Percentiles rank a stretch among this genome's conserved stretches.
Evolutionary conservation across 2,888 invertebrate genomes (phyloP).

Genomic region (Sminthurides aquaticus): DNA sequence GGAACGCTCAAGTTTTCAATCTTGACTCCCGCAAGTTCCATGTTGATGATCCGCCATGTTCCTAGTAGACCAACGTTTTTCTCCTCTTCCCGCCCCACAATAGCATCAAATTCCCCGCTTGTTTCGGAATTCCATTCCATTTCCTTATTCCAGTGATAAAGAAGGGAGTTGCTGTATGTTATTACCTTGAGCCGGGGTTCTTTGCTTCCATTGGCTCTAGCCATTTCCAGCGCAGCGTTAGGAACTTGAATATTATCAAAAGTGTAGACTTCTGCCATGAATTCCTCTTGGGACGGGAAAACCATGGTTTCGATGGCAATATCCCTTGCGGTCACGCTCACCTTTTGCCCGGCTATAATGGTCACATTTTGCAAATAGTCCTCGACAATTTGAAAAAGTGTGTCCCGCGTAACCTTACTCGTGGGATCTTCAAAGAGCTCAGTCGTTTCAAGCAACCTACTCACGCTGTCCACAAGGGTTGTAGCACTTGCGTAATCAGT

Average conservation of each 20-base stretch:
- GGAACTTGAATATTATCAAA: conserved; percentile 24
- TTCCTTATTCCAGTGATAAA: conserved; percentile 24
- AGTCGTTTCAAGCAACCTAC: conserved; percentile 15
- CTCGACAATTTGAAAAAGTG: conserved; percentile 16
- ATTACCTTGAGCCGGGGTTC: conserved; percentile 27
- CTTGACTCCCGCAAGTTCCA: conserved; percentile 22
- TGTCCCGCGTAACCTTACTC: not conserved
- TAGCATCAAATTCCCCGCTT: not conserved
- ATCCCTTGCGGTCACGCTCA: conserved; percentile 8
- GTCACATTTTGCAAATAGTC: conserved; percentile 17
- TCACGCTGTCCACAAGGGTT: conserved; percentile 28
- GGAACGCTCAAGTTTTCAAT: conserved; percentile 41
- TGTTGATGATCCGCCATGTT: conserved; percentile 26
- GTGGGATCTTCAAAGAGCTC: conserved; percentile 19
- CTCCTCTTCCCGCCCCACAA: conserved; percentile 6
- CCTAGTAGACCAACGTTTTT: conserved; percentile 1
- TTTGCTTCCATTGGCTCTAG: conserved; percentile 16
- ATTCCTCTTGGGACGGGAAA: conserved; percentile 16
- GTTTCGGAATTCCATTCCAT: not conserved
- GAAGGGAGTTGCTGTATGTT: conserved; percentile 27
- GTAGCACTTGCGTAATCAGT: conserved; percentile 21
- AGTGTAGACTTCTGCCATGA: not conserved
- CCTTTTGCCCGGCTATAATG: conserved; percentile 26
- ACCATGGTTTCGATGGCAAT: conserved; percentile 28
- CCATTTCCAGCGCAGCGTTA: conserved; percentile 24